These are phyloP conservation scores for Ichneumon xanthorius DNA, from an alignment of 2,888 invertebrate species.

Conservation along the genomic window DNA sequence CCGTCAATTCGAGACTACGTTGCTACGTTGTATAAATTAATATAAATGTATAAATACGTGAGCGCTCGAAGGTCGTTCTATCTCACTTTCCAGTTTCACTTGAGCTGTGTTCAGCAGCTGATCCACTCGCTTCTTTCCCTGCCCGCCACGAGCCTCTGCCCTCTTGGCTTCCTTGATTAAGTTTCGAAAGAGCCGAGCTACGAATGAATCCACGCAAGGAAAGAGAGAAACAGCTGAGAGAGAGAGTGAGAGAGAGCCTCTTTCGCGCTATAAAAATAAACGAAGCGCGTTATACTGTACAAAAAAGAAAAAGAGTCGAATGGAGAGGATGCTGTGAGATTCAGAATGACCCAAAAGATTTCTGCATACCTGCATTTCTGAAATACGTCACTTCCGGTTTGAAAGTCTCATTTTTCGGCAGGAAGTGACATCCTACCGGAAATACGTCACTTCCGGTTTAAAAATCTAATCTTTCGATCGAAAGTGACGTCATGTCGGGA, in stretches of 20 bases:
- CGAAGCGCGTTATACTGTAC: conserved; percentile 65
- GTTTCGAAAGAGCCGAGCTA: conserved; percentile 50
- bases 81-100: conserved; percentile 2
- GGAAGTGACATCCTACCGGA: too few relatives aligned
- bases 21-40: conserved; percentile 46
- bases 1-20: conserved; percentile 45
- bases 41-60: conserved; percentile 35
- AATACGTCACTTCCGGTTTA: too few relatives aligned
- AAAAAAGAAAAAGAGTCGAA: conserved; percentile 61
- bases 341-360: not conserved
- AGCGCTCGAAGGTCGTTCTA: not conserved
- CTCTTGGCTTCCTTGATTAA: conserved; percentile 56
- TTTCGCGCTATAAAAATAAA: conserved; percentile 43
- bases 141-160: not conserved
- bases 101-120: conserved; percentile 22
- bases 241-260: not conserved
- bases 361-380: not conserved
- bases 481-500: too few relatives aligned
- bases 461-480: too few relatives aligned
- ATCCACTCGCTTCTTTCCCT: conserved; percentile 36
- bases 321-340: conserved; percentile 29
- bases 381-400: too few relatives aligned
- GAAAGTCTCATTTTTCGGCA: too few relatives aligned
- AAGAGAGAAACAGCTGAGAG: not conserved
- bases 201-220: conserved; percentile 36